phyloP scores from a whole-genome alignment of 2,888 invertebrate genomes.

The Nomada fabriciana region DNA sequence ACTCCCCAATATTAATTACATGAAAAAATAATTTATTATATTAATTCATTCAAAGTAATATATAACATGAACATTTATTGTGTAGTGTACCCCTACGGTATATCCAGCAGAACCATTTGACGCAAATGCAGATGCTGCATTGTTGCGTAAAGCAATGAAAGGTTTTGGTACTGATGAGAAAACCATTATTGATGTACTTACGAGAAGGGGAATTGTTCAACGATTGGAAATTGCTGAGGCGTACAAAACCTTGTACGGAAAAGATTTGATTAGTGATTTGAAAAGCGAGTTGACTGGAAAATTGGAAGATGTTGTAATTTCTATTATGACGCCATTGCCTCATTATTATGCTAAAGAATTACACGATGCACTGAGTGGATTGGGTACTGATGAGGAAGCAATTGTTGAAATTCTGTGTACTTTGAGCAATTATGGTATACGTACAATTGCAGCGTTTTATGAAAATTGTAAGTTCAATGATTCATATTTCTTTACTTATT shows the following conservation, averaged over 20 bases:
- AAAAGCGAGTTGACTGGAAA: constrained; percentile 96
- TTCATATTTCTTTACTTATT: neutral
- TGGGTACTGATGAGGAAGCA: constrained; percentile 95
- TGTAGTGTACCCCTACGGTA: constrained; percentile 94
- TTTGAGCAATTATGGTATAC: constrained; percentile 94
- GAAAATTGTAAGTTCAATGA: constrained; percentile 89
- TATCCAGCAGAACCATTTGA: constrained; percentile 95
- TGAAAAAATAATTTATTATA: neutral
- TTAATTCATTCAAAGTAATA: constrained; percentile 1
- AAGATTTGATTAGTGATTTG: constrained; percentile 92
- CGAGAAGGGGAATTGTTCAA: constrained; percentile 95
- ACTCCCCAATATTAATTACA: too few relatives aligned
- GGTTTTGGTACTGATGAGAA: constrained; percentile 97
- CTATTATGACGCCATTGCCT: constrained; percentile 94
- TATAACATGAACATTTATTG: constrained; percentile 1
- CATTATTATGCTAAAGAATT: constrained; percentile 96
- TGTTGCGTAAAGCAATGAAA: constrained; percentile 95
- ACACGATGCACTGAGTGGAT: constrained; percentile 93
- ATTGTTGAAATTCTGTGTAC: constrained; percentile 97
- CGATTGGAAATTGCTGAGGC: constrained; percentile 95
- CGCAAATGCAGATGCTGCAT: constrained; percentile 93
- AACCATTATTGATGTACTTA: constrained; percentile 95
- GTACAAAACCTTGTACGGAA: constrained; percentile 96
- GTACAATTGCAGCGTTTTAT: constrained; percentile 93
- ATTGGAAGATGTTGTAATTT: constrained; percentile 95